Evolutionary conservation across 1,140 invertebrate genomes (phyloP), one percentile per base, ranked within the genome.

Genomic region (Lepidurus apus): DNA sequence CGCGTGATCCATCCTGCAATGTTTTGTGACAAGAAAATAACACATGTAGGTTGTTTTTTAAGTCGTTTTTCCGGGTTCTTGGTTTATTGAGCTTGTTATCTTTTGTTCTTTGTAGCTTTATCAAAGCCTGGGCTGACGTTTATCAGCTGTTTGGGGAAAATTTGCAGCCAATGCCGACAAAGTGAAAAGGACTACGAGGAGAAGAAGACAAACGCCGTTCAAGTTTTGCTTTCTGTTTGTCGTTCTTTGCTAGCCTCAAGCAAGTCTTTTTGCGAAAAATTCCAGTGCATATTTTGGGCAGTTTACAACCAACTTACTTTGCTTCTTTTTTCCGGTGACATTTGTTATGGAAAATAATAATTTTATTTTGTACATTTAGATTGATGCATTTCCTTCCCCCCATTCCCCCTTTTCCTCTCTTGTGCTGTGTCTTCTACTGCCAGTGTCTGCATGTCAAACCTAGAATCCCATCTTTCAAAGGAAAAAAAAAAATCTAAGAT

Each of bases 1-100:
- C 80, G n/a, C 79, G 11, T 80, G 80, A 43, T 81, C 43, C 81
- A 81, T 73, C 34, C 77, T 24, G 65, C 77, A 26, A 65, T 53
- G 42, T 74, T 77, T 73, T 74, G 77, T 65, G 53, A 21, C 17
- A 65, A 24, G 73, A 74, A 74, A 73, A 78, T 8, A 74, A 80
- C 47, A 77, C 42, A 76, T 26, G 74, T 42, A 24, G 10, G 53
- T 43, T 45, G 4, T 10, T 47, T 24, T 21, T 75, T 26, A 65
- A 11, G 17, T 42, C n/a, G 26, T 78, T 74, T 74, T 45, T 45
- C 17, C 75, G n/a, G 17, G 17, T 7, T 65, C 53, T n/a, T n/a
- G 53, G 53, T 65, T 65, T 1, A 65, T n/a, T 65, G 17, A 65
- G 17, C 45, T 47, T 65, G n/a, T 7, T 7, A 13, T 65, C 17